Conservation (phyloP, 2,888 invertebrate species). For the Sinodicranocentrus sp. region DNA sequence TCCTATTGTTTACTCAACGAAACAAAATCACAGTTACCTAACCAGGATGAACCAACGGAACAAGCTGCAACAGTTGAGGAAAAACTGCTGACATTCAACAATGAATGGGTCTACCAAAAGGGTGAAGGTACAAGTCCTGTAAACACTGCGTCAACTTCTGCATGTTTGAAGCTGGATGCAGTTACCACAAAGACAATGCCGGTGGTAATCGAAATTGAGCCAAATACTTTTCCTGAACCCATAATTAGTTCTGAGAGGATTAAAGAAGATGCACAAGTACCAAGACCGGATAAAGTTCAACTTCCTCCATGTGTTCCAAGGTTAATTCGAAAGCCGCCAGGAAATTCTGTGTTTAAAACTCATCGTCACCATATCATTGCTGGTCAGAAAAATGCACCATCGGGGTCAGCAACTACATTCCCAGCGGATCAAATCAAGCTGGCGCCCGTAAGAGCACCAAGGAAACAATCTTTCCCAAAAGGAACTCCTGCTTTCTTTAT, state of each 20-base stretch:
- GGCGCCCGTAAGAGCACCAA: not conserved
- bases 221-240: not conserved
- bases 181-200: not conserved
- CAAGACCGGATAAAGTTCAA: not conserved
- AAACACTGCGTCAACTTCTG: too few relatives aligned
- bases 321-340: slow-evolving; percentile 49
- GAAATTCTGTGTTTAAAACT: slow-evolving; percentile 48
- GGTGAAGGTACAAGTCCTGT: not conserved
- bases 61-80: slow-evolving; percentile 26
- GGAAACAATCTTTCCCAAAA: not conserved
- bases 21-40: too few relatives aligned
- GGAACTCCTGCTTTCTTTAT: slow-evolving; percentile 22
- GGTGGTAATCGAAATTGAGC: not conserved
- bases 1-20: too few relatives aligned
- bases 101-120: not conserved
- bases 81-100: slow-evolving; percentile 39
- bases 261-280: not conserved
- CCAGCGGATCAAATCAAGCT: not conserved
- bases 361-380: slow-evolving; percentile 59
- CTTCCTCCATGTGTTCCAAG: slow-evolving; percentile 34
- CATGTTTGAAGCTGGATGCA: not conserved
- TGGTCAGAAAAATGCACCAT: not conserved
- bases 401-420: too few relatives aligned
- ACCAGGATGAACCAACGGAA: not conserved
- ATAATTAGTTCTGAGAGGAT: not conserved